Conservation (phyloP, 2,888 invertebrate species). For the Caenorhabditis sulstoni region DNA sequence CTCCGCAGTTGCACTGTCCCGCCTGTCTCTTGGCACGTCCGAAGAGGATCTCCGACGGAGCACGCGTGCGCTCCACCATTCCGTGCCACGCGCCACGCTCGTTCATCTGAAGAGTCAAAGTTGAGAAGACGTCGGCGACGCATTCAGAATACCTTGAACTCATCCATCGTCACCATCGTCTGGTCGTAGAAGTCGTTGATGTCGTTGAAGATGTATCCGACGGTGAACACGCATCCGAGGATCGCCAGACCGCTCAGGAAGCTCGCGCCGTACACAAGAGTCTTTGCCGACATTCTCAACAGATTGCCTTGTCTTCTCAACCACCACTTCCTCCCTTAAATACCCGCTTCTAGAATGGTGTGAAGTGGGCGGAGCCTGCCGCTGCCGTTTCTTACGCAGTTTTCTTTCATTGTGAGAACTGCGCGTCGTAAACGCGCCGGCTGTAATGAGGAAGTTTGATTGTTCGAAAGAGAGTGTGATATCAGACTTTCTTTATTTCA, state of each 20-base stretch:
- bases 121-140: not conserved
- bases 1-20: constrained; percentile 57
- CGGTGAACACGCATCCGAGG: constrained; percentile 50
- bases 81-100: constrained; percentile 52
- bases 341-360: not conserved
- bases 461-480: too few relatives aligned
- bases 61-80: constrained; percentile 51
- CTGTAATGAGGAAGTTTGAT: too few relatives aligned
- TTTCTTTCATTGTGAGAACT: too few relatives aligned
- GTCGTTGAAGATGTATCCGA: constrained; percentile 53
- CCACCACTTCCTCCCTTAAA: constrained; percentile 13
- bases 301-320: not conserved
- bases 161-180: constrained; percentile 49
- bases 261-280: constrained; percentile 47
- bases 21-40: constrained; percentile 53
- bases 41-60: constrained; percentile 51
- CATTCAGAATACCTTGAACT: constrained; percentile 38
- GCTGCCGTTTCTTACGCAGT: too few relatives aligned
- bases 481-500: too few relatives aligned
- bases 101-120: constrained; percentile 24
- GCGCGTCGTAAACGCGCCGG: too few relatives aligned
- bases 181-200: constrained; percentile 51
- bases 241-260: constrained; percentile 45
- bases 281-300: constrained; percentile 31
- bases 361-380: too few relatives aligned